These are phyloP conservation scores for Wiebesia pumilae DNA, from an alignment of 1,140 invertebrate species.

Conservation along the genomic window DNA sequence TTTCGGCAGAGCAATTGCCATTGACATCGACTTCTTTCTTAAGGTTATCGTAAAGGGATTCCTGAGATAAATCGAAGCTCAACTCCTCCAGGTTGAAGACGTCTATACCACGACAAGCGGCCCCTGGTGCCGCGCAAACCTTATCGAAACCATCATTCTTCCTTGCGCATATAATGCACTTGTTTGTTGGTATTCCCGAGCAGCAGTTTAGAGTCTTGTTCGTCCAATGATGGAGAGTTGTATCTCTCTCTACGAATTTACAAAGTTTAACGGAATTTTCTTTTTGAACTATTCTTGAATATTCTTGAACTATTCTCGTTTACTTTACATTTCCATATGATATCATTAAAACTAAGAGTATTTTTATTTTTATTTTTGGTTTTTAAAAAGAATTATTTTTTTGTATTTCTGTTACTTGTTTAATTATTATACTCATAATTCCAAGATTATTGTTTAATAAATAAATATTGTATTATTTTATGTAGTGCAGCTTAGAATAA, in stretches of 20 bases:
- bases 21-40: background rate
- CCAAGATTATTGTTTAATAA: too few relatives aligned
- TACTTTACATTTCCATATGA: too few relatives aligned
- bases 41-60: background rate
- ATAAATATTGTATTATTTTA: too few relatives aligned
- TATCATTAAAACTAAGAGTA: too few relatives aligned
- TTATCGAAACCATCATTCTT: background rate
- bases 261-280: background rate
- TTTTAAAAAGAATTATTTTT: too few relatives aligned
- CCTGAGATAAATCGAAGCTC: background rate
- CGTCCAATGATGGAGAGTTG: slow-evolving; percentile 64
- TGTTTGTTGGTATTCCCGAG: slow-evolving; percentile 67
- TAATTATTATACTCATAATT: too few relatives aligned
- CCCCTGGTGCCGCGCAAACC: slow-evolving; percentile 10
- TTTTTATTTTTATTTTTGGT: too few relatives aligned
- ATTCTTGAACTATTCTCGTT: too few relatives aligned
- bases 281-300: too few relatives aligned
- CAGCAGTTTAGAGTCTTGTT: slow-evolving; percentile 69
- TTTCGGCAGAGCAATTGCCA: slow-evolving; percentile 17
- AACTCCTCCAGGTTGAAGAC: background rate
- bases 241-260: background rate
- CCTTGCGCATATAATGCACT: slow-evolving; percentile 64
- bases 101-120: slow-evolving; percentile 10
- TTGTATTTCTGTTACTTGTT: too few relatives aligned
- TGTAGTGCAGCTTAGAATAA: too few relatives aligned